Evolutionary conservation across 2,888 invertebrate species (phyloP).

Genomic region (Spodoptera littoralis): DNA sequence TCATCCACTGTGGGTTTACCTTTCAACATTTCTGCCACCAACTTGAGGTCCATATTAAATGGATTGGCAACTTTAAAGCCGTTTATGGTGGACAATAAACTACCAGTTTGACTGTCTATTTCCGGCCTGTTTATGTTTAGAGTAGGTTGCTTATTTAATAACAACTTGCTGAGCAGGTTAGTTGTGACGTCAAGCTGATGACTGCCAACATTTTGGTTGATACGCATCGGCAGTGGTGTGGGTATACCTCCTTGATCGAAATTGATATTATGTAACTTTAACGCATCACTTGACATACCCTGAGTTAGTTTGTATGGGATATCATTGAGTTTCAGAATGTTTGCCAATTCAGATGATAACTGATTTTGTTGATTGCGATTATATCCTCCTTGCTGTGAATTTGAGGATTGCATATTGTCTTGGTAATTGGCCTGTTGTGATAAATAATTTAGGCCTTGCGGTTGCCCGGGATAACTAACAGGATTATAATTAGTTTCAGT

Average conservation of each 20-base stretch:
- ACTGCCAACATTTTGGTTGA: constrained; percentile 83
- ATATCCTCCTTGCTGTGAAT: constrained; percentile 67
- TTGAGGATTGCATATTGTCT: constrained; percentile 70
- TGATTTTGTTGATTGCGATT: constrained; percentile 71
- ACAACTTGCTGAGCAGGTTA: constrained; percentile 75
- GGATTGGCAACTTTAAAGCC: constrained; percentile 87
- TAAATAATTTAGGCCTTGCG: constrained; percentile 66
- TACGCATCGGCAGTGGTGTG: constrained; percentile 73
- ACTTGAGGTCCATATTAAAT: constrained; percentile 84
- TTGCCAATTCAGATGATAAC: constrained; percentile 68
- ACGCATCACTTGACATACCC: constrained; percentile 67
- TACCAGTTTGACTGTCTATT: constrained; percentile 70
- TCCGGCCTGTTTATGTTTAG: constrained; percentile 74
- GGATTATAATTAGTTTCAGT: constrained; percentile 68
- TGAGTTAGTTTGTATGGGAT: constrained; percentile 80
- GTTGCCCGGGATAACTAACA: constrained; percentile 62
- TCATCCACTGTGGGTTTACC: constrained; percentile 79
- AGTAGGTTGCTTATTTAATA: constrained; percentile 72
- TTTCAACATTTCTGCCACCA: constrained; percentile 84
- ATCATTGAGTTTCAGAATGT: constrained; percentile 79
- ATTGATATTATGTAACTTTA: constrained; percentile 72
- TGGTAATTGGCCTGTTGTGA: constrained; percentile 68
- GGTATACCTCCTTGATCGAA: constrained; percentile 76
- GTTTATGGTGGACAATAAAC: constrained; percentile 79
- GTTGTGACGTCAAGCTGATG: constrained; percentile 82